These are phyloP conservation scores for Echiichthys vipera DNA, from an alignment of 2,797 vertebrate genomes.

Conservation along the genomic window DNA sequence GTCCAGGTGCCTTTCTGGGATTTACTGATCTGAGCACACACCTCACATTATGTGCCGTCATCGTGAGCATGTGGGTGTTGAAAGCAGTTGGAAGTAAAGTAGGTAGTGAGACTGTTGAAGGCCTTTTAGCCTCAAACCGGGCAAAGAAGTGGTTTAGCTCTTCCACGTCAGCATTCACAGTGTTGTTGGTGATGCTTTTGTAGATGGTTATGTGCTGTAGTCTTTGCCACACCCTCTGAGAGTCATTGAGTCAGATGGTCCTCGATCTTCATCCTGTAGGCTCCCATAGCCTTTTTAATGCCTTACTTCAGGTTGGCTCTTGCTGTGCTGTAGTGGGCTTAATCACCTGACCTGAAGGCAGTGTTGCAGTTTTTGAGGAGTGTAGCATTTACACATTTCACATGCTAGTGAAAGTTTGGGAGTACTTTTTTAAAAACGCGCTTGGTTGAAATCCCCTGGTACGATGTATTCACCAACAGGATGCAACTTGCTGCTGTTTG, in stretches of 20 bases:
- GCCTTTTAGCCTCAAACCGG: background rate
- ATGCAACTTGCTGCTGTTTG: too few species aligned
- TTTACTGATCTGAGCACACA: background rate
- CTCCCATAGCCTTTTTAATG: background rate
- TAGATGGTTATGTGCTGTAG: conserved; percentile 1
- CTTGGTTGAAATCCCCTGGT: too few species aligned
- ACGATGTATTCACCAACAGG: too few species aligned
- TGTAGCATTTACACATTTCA: too few species aligned
- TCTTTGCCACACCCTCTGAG: too few species aligned
- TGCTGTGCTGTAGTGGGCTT: background rate
- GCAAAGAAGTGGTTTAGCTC: background rate
- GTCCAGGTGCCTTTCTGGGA: background rate
- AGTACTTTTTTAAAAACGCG: too few species aligned
- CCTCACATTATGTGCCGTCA: background rate
- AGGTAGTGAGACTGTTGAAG: too few species aligned
- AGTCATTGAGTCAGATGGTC: background rate
- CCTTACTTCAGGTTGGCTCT: background rate
- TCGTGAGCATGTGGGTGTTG: background rate
- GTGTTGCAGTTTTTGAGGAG: background rate
- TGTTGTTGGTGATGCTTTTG: too few species aligned
- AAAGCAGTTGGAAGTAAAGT: background rate
- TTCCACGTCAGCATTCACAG: background rate
- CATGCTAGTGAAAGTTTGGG: too few species aligned
- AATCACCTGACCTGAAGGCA: background rate
- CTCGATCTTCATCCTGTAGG: background rate